Evolutionary conservation across 2,888 invertebrate genomes (phyloP), one percentile per base, ranked within the genome.

Genomic region (Drosophila sordidula): DNA sequence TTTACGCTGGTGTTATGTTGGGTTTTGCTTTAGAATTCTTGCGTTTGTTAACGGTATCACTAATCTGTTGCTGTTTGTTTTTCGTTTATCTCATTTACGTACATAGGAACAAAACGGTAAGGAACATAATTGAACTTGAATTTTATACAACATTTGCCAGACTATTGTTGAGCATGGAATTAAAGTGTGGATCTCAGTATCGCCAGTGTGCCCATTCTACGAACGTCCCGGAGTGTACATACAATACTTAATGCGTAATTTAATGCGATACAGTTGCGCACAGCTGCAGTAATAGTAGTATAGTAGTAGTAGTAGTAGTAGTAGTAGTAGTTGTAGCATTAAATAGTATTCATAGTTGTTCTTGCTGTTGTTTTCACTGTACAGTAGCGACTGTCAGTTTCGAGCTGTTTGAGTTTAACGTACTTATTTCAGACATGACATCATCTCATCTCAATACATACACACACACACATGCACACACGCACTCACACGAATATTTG

Each of bases 341-440:
- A 54, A 57, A 45, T 72, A 55, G 63, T 70, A 42, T 49, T 56
- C 22, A 58, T 68, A 49, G 78, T 67, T 66, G 41, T 56, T 42
- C 50, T 68, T 39, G 25, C 47, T 44, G 41, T 56, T 42, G 11
- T 42, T 22, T 6, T 32, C 3, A 4, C 52, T 45, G 58, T 44
- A 57, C 29, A 34, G 46, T 58, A 42, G 44, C 44, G 39, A 57
- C 47, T 56, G 44, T 51, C 36, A 54, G 64, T 41, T 63, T 71
- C 85, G 86, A 89, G 86, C 86, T 61, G 72, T 87, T 89, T 88
- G 87, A 73, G 63, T 87, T 86, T 87, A 87, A 89, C 89, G 89
- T 89, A 89, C 89, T 81, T 80, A 75, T 76, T 86, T 65, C 75
- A 82, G 83, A 63, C 51, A 71, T 78, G 70, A 44, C 36, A 54